phyloP scores from a whole-genome alignment of 2,113 vertebrate genomes.

The Cepphus grylle region DNA sequence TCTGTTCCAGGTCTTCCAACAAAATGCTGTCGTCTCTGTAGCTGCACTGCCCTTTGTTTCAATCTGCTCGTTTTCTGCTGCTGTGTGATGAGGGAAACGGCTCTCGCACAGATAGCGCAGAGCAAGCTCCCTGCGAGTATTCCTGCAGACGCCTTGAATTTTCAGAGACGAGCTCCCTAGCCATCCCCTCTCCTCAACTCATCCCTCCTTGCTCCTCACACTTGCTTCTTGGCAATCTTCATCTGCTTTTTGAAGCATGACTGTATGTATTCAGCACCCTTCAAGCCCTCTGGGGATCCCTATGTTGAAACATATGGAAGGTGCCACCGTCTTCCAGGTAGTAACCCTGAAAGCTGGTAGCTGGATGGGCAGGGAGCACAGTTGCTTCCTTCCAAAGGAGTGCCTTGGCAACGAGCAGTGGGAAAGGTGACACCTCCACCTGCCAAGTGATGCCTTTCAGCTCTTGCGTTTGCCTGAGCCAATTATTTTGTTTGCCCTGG shows the following conservation, averaged over 20 bases:
- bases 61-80: not conserved
- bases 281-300: not conserved
- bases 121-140: not conserved
- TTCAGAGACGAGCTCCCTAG: not conserved
- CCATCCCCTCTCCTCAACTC: not conserved
- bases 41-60: not conserved
- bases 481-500: not conserved
- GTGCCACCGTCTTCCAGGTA: not conserved
- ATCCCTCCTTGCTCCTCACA: not conserved
- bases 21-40: not conserved
- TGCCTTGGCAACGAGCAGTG: not conserved
- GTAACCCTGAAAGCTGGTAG: not conserved
- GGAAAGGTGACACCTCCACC: not conserved
- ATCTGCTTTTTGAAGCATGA: not conserved
- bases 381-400: not conserved
- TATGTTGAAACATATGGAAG: not conserved
- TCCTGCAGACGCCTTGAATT: not conserved
- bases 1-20: not conserved
- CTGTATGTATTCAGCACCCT: not conserved
- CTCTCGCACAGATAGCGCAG: fast-evolving
- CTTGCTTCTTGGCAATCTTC: not conserved
- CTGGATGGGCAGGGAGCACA: not conserved
- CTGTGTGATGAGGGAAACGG: not conserved
- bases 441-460: not conserved
- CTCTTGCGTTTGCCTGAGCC: not conserved